Evolutionary conservation across 2,888 invertebrate species (phyloP).

Genomic region (Trissonchulus latispiculum): DNA sequence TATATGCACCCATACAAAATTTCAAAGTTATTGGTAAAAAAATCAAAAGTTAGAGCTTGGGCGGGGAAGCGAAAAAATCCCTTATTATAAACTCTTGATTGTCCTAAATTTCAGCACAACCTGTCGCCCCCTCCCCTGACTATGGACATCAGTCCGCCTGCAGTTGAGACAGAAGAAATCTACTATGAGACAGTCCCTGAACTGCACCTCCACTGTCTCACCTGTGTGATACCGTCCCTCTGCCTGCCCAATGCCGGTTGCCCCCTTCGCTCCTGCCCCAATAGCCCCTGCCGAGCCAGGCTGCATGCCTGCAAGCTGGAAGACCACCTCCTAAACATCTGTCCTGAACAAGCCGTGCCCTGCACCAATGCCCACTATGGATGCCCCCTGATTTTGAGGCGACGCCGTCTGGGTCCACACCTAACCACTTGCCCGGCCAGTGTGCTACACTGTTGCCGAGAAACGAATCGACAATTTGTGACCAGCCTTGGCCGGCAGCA

Average conservation of each 20-base stretch:
- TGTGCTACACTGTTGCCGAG: slow-evolving; percentile 48
- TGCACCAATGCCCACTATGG: slow-evolving; percentile 48
- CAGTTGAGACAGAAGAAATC: too few species aligned
- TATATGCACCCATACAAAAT: too few species aligned
- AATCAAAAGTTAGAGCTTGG: too few species aligned
- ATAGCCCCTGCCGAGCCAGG: slow-evolving; percentile 43
- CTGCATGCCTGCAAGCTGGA: slow-evolving; percentile 47
- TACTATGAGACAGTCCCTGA: neutral
- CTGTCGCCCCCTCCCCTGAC: too few species aligned
- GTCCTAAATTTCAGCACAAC: too few species aligned
- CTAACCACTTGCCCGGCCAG: slow-evolving; percentile 48
- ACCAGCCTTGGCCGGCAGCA: neutral
- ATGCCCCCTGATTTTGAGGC: slow-evolving; percentile 45
- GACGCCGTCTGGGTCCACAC: slow-evolving; percentile 44
- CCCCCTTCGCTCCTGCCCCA: slow-evolving; percentile 39
- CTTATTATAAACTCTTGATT: too few species aligned
- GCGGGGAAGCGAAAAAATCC: too few species aligned
- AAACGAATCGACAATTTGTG: slow-evolving; percentile 49
- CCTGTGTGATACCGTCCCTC: neutral
- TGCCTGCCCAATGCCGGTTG: slow-evolving; percentile 28
- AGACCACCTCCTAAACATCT: slow-evolving; percentile 46
- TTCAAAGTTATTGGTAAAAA: too few species aligned
- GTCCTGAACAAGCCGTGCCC: slow-evolving; percentile 44
- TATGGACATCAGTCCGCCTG: too few species aligned
- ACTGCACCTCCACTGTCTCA: slow-evolving; percentile 6